Percentiles rank a stretch among this genome's conserved stretches.
Conservation (phyloP, 2,888 invertebrate genomes). For the Lithophane leautieri region DNA sequence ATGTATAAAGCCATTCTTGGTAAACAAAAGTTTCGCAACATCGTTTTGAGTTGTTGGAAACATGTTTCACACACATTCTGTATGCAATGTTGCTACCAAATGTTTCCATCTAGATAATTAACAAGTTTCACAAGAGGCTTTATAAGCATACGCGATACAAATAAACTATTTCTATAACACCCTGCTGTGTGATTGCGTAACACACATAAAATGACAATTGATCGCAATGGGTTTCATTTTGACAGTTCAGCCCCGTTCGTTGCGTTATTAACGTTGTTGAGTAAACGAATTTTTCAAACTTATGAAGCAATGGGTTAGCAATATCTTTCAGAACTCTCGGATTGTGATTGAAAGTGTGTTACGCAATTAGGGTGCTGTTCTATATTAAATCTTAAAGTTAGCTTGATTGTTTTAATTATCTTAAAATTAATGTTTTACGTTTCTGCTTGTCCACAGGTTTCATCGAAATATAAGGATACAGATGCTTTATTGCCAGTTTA, state of each 20-base stretch:
- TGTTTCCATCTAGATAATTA: neutral
- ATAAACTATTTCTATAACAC: neutral
- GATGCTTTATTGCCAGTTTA: slow-evolving; percentile 89
- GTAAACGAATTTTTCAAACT: too few relatives aligned
- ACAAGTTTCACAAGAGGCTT: neutral
- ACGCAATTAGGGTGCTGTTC: neutral
- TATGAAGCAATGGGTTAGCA: too few relatives aligned
- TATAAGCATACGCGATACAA: neutral
- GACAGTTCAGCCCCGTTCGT: too few relatives aligned
- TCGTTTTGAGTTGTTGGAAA: neutral
- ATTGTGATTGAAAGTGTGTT: too few relatives aligned
- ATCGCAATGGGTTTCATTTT: too few relatives aligned
- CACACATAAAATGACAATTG: too few relatives aligned
- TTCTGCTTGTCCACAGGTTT: slow-evolving; percentile 79
- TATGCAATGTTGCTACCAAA: neutral
- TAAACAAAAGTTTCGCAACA: neutral
- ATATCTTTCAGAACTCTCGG: too few relatives aligned
- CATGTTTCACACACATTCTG: slow-evolving; percentile 3
- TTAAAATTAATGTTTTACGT: slow-evolving; percentile 30
- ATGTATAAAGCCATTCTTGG: neutral
- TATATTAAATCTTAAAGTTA: slow-evolving; percentile 4
- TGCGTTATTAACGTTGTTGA: too few relatives aligned
- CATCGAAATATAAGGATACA: slow-evolving; percentile 79
- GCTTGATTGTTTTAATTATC: neutral
- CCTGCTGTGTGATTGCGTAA: too few relatives aligned